A percentile compares a stretch with the other conserved stretches of the same genome.
Evolutionary conservation across 2,113 vertebrate species (phyloP).

Genomic region (Plotosus lineatus): DNA sequence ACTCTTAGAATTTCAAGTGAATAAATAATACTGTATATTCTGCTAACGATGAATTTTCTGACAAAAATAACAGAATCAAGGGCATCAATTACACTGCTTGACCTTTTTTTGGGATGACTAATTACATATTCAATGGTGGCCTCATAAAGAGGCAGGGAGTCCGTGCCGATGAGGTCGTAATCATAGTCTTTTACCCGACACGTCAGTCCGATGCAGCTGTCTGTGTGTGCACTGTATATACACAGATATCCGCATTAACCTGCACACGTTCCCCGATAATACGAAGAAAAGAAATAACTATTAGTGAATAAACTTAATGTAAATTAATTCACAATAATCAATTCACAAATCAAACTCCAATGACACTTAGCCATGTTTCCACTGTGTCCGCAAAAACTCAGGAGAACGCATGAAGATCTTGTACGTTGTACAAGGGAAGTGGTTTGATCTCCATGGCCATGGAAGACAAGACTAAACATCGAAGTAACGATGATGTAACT

Average conservation of each 20-base stretch:
- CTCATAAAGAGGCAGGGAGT: conserved; percentile 51
- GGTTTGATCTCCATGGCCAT: too few relatives aligned
- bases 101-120: conserved; percentile 39
- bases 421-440: too few relatives aligned
- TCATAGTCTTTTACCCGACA: conserved; percentile 43
- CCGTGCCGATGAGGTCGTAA: conserved; percentile 46
- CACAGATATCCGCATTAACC: neutral
- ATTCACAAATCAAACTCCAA: too few relatives aligned
- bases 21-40: too few relatives aligned
- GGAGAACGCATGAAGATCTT: too few relatives aligned
- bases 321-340: too few relatives aligned
- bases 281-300: too few relatives aligned
- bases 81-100: conserved; percentile 16
- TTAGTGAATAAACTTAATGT: too few relatives aligned
- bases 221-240: conserved; percentile 9
- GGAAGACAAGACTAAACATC: too few relatives aligned
- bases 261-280: conserved; percentile 56
- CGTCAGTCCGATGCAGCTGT: conserved; percentile 39
- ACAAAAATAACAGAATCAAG: neutral
- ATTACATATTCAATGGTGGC: conserved; percentile 55
- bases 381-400: too few relatives aligned
- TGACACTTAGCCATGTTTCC: too few relatives aligned
- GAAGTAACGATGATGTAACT: too few relatives aligned
- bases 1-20: neutral
- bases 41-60: conserved; percentile 2